phyloP scores from a whole-genome alignment of 2,888 invertebrate genomes.

The Craniophora ligustri region DNA sequence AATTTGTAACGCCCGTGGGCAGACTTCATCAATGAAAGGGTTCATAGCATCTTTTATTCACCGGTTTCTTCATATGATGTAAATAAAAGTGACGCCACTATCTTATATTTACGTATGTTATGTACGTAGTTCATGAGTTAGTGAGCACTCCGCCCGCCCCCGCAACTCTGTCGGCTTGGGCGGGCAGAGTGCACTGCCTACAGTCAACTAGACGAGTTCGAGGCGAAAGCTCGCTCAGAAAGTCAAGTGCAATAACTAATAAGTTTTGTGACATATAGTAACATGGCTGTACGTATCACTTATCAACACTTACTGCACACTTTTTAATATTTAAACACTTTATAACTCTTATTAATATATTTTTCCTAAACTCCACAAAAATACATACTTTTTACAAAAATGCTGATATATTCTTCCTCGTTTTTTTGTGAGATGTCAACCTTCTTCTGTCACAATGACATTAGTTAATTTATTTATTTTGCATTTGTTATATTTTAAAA shows the following conservation, averaged over 20 bases:
- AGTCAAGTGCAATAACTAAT: constrained; percentile 61
- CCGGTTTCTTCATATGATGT: constrained; percentile 53
- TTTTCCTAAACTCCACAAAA: not conserved
- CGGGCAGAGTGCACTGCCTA: constrained; percentile 72
- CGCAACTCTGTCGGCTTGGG: constrained; percentile 70
- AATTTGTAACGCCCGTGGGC: constrained; percentile 16
- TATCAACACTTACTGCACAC: constrained; percentile 23
- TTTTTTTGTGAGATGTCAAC: not conserved
- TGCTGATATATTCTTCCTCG: not conserved
- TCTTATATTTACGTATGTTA: constrained; percentile 40
- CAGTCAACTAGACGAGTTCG: constrained; percentile 79
- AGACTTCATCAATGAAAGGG: constrained; percentile 49
- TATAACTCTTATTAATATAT: not conserved
- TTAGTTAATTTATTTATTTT: no score
- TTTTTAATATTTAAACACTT: constrained; percentile 8
- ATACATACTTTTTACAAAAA: not conserved
- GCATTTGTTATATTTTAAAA: no score
- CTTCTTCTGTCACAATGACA: not conserved
- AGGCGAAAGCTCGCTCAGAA: constrained; percentile 72
- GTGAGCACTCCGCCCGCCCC: constrained; percentile 71
- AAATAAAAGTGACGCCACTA: constrained; percentile 65
- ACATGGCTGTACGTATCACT: constrained; percentile 81
- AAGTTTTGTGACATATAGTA: constrained; percentile 63
- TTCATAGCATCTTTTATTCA: constrained; percentile 26
- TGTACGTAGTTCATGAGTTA: constrained; percentile 48